A percentile compares a stretch with the other conserved stretches of the same genome.
phyloP scores from a whole-genome alignment of 1,140 invertebrate species.

The Atta cephalotes region DNA sequence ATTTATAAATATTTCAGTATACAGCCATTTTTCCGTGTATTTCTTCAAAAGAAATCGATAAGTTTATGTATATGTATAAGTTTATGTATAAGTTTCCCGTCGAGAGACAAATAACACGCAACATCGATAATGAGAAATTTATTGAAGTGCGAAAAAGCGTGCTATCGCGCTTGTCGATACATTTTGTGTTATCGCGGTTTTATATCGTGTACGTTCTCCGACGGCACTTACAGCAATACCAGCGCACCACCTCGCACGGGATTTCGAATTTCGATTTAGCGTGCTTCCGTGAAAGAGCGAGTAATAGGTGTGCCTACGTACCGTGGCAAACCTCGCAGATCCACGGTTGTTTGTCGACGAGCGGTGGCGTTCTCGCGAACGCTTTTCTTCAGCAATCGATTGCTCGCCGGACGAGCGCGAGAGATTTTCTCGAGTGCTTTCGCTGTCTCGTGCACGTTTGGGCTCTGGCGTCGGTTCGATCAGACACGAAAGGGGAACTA shows the following conservation, averaged over 20 bases:
- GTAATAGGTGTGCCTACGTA: constrained; percentile 42
- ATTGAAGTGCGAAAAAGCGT: constrained; percentile 40
- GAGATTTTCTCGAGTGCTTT: constrained; percentile 76
- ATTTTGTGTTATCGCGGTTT: constrained; percentile 45
- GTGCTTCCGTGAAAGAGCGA: constrained; percentile 47
- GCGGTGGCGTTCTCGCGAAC: constrained; percentile 48
- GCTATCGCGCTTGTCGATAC: constrained; percentile 52
- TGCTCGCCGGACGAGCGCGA: constrained; percentile 60
- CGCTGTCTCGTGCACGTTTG: constrained; percentile 73
- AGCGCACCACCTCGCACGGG: neutral
- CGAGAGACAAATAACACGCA: neutral
- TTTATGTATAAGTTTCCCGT: neutral
- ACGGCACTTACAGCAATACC: constrained; percentile 38
- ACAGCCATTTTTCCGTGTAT: neutral
- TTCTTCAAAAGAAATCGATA: neutral
- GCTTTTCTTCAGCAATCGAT: constrained; percentile 74
- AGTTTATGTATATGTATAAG: neutral
- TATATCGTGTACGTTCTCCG: constrained; percentile 37
- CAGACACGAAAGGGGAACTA: constrained; percentile 63
- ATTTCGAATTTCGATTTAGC: constrained; percentile 74
- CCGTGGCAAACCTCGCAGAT: constrained; percentile 23
- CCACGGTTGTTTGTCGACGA: constrained; percentile 71
- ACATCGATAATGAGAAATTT: constrained; percentile 56
- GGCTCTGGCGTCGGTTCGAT: constrained; percentile 60
- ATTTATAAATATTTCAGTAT: neutral